phyloP scores from a whole-genome alignment of 1,140 invertebrate genomes.

The Oncopodura yosiiana region DNA sequence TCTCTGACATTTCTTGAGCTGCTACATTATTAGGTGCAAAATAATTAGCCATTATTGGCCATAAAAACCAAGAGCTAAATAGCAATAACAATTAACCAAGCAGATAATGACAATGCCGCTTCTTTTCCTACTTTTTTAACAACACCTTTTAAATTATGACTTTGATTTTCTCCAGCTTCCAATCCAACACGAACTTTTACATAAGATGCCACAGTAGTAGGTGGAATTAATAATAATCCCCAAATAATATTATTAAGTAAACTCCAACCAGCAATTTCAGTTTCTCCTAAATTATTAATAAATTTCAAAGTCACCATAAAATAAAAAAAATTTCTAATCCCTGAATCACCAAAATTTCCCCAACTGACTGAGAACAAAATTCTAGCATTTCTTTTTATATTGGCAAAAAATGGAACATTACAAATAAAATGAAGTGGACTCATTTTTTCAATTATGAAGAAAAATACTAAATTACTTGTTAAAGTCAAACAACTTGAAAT shows the following conservation, averaged over 20 bases:
- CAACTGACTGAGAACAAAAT: constrained; percentile 21
- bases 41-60: constrained; percentile 17
- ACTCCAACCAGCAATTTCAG: constrained; percentile 23
- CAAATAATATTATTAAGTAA: constrained; percentile 28
- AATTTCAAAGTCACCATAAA: constrained; percentile 31
- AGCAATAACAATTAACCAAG: constrained; percentile 16
- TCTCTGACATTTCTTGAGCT: constrained; percentile 15
- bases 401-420: constrained; percentile 2
- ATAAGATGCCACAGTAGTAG: constrained; percentile 15
- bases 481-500: constrained; percentile 12
- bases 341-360: constrained; percentile 29
- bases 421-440: constrained; percentile 8
- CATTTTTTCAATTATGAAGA: constrained; percentile 20
- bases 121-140: constrained; percentile 9
- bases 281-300: constrained; percentile 24
- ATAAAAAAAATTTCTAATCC: constrained; percentile 29
- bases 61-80: constrained; percentile 1
- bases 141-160: constrained; percentile 1
- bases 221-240: constrained; percentile 21
- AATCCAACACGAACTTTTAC: constrained; percentile 24
- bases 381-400: constrained; percentile 6
- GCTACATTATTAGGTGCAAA: constrained; percentile 17
- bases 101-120: constrained; percentile 4
- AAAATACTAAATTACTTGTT: constrained; percentile 12
- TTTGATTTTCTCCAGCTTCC: background rate